Percentiles rank a stretch among this genome's conserved stretches.
These are phyloP conservation scores for Harmothoe impar DNA, from an alignment of 2,888 invertebrate genomes.

Conservation along the genomic window DNA sequence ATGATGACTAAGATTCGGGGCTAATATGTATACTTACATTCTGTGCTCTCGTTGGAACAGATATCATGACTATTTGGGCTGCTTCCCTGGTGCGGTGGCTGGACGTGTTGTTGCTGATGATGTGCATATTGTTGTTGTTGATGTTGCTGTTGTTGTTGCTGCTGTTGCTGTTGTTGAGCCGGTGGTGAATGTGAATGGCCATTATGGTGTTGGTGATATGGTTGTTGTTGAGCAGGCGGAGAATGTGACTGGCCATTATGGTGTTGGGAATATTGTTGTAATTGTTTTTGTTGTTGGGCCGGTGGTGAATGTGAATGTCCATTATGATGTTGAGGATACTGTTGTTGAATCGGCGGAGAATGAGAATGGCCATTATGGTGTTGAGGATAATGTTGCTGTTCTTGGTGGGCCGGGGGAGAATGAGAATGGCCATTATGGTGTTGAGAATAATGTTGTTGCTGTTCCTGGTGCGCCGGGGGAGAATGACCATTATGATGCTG, in stretches of 20 bases:
- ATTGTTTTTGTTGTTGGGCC: not conserved
- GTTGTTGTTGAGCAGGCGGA: not conserved
- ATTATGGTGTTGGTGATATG: not conserved
- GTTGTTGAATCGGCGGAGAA: not conserved
- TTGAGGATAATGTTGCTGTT: not conserved
- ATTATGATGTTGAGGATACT: not conserved
- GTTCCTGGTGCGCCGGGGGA: too few relatives aligned
- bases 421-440: too few relatives aligned
- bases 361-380: not conserved
- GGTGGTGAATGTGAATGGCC: not conserved
- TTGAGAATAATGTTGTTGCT: too few relatives aligned
- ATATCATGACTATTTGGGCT: not conserved
- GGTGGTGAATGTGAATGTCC: not conserved
- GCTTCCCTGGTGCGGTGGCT: conserved; percentile 14
- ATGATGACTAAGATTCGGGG: too few relatives aligned
- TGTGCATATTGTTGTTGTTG: not conserved
- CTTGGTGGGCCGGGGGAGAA: not conserved
- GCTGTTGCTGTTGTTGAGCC: not conserved
- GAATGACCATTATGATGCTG: too few relatives aligned
- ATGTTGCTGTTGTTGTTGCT: not conserved
- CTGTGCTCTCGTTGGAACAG: not conserved
- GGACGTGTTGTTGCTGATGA: not conserved
- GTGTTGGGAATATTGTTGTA: not conserved
- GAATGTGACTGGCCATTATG: not conserved
- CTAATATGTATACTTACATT: conserved; percentile 31